These are phyloP conservation scores for Aurelia aurita complex sp. Pacific DNA, from an alignment of 30 jellyfish, hydroid and myxozoan species.

Conservation along the genomic window DNA sequence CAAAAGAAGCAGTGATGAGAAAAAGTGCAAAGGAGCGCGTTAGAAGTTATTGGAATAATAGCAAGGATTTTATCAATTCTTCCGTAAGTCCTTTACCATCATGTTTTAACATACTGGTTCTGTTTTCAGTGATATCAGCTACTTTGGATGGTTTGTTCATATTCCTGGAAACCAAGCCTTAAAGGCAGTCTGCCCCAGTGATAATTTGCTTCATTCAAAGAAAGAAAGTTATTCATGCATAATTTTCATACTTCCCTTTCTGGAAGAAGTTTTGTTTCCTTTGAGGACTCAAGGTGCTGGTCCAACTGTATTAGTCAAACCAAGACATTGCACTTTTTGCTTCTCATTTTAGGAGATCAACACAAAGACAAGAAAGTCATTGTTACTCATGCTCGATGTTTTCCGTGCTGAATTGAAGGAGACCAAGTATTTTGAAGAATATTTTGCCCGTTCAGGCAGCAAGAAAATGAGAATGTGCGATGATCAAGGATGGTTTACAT, in stretches of 20 bases:
- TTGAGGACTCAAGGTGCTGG: too few species aligned
- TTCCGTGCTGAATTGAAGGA: conserved; percentile 56
- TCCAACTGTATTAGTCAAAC: too few species aligned
- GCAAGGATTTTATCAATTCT: conserved; percentile 76
- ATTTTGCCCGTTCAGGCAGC: conserved; percentile 77
- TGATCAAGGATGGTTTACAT: conserved; percentile 85
- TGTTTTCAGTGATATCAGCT: too few species aligned
- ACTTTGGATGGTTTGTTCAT: too few species aligned
- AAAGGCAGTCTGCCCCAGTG: too few species aligned
- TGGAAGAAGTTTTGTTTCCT: too few species aligned
- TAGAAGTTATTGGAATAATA: conserved; percentile 74
- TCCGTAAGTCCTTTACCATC: conserved; percentile 50
- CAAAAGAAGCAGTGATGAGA: conserved; percentile 78
- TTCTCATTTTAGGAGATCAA: conserved; percentile 6
- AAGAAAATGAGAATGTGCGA: conserved; percentile 55
- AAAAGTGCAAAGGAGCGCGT: conserved; percentile 78
- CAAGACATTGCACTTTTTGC: too few species aligned
- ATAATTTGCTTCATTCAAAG: too few species aligned
- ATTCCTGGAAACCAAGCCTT: too few species aligned
- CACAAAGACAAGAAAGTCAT: conserved; percentile 5
- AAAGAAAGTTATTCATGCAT: too few species aligned
- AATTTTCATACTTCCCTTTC: too few species aligned
- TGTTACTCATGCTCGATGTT: conserved; percentile 1
- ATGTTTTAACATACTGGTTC: too few species aligned
- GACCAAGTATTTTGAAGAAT: conserved; percentile 37